Percentiles rank a stretch among this genome's conserved stretches.
phyloP scores from a whole-genome alignment of 2,888 invertebrate species.

The Anorthoa munda region DNA sequence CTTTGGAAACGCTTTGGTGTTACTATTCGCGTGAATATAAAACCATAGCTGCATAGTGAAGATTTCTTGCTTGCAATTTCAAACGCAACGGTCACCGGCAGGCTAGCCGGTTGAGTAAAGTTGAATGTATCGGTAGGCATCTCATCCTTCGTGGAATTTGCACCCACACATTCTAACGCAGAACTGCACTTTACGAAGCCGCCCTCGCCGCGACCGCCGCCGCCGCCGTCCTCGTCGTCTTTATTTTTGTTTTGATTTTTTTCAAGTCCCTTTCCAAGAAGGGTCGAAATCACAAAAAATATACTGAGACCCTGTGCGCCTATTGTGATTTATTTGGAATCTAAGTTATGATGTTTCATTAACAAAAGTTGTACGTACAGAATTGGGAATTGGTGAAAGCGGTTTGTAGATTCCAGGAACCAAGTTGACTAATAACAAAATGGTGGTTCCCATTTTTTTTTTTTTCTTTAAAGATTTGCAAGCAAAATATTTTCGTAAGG shows the following conservation, averaged over 20 bases:
- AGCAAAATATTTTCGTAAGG: neutral
- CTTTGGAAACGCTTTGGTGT: slow-evolving; percentile 34
- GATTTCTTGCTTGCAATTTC: slow-evolving; percentile 68
- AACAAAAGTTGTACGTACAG: neutral
- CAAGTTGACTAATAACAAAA: neutral
- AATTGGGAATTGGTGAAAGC: neutral
- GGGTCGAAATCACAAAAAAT: slow-evolving; percentile 43
- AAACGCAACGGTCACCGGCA: slow-evolving; percentile 77
- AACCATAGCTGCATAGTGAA: slow-evolving; percentile 3
- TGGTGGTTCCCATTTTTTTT: neutral
- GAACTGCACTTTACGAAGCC: slow-evolving; percentile 73
- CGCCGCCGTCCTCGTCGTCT: slow-evolving; percentile 48
- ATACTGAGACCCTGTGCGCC: neutral
- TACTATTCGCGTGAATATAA: slow-evolving; percentile 16
- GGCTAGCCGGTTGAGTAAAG: slow-evolving; percentile 77
- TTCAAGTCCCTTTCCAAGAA: slow-evolving; percentile 73
- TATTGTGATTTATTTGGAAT: slow-evolving; percentile 46
- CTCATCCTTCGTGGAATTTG: slow-evolving; percentile 88
- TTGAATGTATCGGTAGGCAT: slow-evolving; percentile 83
- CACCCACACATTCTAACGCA: slow-evolving; percentile 82
- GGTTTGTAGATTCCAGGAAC: neutral
- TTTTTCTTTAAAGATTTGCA: neutral
- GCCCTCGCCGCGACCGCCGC: slow-evolving; percentile 63
- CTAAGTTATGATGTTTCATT: slow-evolving; percentile 18
- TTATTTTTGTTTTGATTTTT: slow-evolving; percentile 71